Base-by-base conservation (phyloP, 2,797 vertebrate genomes). In the Darevskia mixta region DNA sequence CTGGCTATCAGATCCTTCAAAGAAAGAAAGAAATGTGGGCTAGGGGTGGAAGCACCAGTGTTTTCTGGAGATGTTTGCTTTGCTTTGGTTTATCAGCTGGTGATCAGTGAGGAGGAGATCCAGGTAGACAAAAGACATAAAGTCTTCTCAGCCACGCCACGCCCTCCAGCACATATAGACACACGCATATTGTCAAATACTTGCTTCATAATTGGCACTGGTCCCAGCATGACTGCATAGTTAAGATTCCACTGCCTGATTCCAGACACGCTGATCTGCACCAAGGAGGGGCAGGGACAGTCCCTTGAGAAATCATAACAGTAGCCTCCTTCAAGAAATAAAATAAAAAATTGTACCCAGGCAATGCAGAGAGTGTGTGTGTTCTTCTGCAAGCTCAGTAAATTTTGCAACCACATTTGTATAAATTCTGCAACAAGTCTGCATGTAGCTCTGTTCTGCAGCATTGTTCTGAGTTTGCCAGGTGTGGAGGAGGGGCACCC, bases 231-330 rank as follows among this genome's bases (percentile, higher is more conserved):
- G 94, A 92, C 94, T 93, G 95, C 97, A 98, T 97, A 97, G 95
- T 97, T 97, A 92, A 95, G 95, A 98, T 98, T 97, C 98, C 97
- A 93, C 92, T 95, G 95, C 95, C 96, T 94, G 94, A 95, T 92
- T 55, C 69, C 73, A 93, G 95, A 94, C 91, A 95, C 85, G 91
- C 85, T 1, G 43, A 88, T 69, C 91, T n/a, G 25, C 90, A 4
- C 0, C 69, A 91, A 94, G 93, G 90, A 87, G 55, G 13, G 86
- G 87, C 85, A 61, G 87, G 76, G 89, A 43, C 55, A 73, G 90
- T 76, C 90, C 89, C 49, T 17, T 3, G 32, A 18, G 3, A 75
- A 91, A 76, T 45, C 90, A 83, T 87, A 87, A 83, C 83, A 91
- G 89, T 88, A 15, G 8, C 41, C 9, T n/a, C 41, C 15, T 45